Evolutionary conservation across 2,113 vertebrate species (phyloP), one percentile per base, ranked within the genome.

Genomic region (Dryoscopus gambensis): DNA sequence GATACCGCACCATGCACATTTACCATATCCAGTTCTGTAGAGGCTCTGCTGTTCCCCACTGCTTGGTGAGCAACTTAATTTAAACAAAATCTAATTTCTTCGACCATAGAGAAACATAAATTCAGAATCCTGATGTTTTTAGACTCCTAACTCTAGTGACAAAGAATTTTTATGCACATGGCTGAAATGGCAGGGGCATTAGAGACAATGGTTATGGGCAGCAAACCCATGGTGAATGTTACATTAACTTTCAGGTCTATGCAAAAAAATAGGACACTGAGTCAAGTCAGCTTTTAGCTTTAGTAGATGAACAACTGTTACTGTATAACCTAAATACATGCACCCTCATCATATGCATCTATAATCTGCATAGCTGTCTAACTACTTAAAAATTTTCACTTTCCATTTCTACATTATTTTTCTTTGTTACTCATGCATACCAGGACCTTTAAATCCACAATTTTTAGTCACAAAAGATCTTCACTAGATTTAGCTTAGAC

Each of bases 141-240:
- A 73, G 18, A 39, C 18, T 59, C 15, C 19, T 39, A 22, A 44
- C 4, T 80, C 19, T 6, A 63, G 33, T 6, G 11, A 39, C 39
- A 35, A 63, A 28, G 14, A 33, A 20, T 44, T 39, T 68, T 85
- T 39, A 33, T 15, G 19, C 55, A 44, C 7, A 8, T 30, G 19
- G n/a, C 4, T 88, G 47, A 85, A 59, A 33, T 17, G 20, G 11
- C 21, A 68, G 28, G 4, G 15, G 47, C 40, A 59, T 57, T 77
- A 59, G 24, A 47, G 27, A 8, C 35, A 37, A 39, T 0, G 0
- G 5, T 44, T 46, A 33, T 27, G 16, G 30, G 37, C 30, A 71
- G 7, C 7, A 71, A 90, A 56, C 2, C 20, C 20, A 14, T 53
- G 8, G 24, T n/a, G 13, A 73, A 22, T 28, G 13, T 33, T 7